phyloP scores from a whole-genome alignment of 1,140 invertebrate species.

The Propsilocerus akamusi region DNA sequence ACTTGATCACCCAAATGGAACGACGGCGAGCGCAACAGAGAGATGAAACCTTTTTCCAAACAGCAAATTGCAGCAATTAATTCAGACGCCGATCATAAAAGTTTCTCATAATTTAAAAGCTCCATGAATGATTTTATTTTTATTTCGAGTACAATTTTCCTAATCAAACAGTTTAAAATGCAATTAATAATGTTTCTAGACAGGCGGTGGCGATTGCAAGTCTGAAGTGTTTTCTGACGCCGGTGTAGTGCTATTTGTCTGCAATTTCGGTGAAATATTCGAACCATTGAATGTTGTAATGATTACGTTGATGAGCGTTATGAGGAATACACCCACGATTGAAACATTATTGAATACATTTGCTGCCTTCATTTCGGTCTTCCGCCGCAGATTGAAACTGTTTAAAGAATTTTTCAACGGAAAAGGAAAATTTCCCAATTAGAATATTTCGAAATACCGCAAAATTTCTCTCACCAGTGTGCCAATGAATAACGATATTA shows the following conservation, averaged over 20 bases:
- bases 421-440: no score
- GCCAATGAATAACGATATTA: no score
- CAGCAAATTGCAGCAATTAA: constrained; percentile 1
- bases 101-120: no score
- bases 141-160: no score
- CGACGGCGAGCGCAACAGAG: no score
- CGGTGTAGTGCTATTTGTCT: no score
- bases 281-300: constrained; percentile 58
- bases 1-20: not conserved
- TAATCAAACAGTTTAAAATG: not conserved
- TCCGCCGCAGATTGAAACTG: constrained; percentile 58
- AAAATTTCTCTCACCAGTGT: no score
- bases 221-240: no score
- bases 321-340: constrained; percentile 60
- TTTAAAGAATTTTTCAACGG: no score
- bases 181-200: not conserved
- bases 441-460: no score
- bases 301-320: constrained; percentile 70
- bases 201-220: not conserved
- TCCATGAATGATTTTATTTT: no score
- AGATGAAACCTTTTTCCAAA: not conserved
- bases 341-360: constrained; percentile 68
- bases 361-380: constrained; percentile 47
- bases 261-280: constrained; percentile 17
- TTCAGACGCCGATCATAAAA: no score